Evolutionary conservation across 2,797 vertebrate genomes (phyloP), one percentile per base, ranked within the genome.

Genomic region (Poecilia gillii): DNA sequence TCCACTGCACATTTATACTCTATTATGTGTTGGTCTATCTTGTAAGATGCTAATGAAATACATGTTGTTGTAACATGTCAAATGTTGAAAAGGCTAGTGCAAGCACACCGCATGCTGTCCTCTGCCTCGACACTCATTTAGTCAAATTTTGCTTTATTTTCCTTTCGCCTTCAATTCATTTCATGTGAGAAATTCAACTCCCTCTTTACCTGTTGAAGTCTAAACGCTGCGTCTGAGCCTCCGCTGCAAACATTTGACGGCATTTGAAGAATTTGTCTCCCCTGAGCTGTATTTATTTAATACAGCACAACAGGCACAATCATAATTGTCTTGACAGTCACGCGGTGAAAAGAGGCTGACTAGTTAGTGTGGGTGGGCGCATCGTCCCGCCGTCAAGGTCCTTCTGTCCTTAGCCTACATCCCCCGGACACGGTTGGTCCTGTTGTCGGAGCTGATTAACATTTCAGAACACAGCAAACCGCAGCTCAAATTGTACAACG

Each of bases 391-490:
- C 89, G 93, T 92, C 94, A 96, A 96, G 95, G 95, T 95, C 93
- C 90, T 89, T 45, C 86, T 89, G 94, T 95, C 94, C 94, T 96
- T 90, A 93, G 91, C 83, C 88, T 81, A 83, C 82, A 89, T 92
- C 95, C 94, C 79, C 86, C 73, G 90, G 94, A 92, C 92, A 94
- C 78, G 83, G 83, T 79, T 84, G 90, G 91, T 94, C 90, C 94
- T 92, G 92, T 92, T 96, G 95, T 96, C 95, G 88, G 93, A 92
- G 86, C 88, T 93, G 85, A 95, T 95, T 96, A 95, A 87, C 92
- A 91, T 90, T 92, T 75, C 83, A 85, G 91, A 91, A 86, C 85
- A 81, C 85, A 76, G 83, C 81, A 86, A 83, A 88, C 73, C 59
- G 59, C 0, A 45, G 55, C 73, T 84, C 79, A 81, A 83, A 89